Evolutionary conservation across 2,888 invertebrate genomes (phyloP).

Genomic region (Eudemis profundana): DNA sequence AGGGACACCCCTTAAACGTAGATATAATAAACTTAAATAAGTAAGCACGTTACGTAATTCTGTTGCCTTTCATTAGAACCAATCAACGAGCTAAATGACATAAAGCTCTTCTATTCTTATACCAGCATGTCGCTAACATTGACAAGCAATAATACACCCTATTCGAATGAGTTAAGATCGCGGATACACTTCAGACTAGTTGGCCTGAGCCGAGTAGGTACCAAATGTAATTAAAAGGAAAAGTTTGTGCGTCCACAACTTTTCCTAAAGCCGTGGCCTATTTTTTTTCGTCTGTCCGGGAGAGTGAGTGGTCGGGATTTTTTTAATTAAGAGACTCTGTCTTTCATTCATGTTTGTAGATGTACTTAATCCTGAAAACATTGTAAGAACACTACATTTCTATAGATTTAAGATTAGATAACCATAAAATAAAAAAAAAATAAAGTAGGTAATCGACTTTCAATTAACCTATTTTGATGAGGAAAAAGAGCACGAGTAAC

Average conservation of each 20-base stretch:
- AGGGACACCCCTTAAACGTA: too few species aligned
- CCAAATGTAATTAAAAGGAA: slow-evolving; percentile 21
- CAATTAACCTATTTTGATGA: too few species aligned
- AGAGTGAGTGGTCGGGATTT: background rate
- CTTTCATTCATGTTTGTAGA: background rate
- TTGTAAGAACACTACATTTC: too few species aligned
- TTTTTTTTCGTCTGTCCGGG: slow-evolving; percentile 1
- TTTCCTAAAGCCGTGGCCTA: slow-evolving; percentile 19
- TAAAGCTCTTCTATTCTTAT: too few species aligned
- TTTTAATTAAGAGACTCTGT: background rate
- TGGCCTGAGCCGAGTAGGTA: background rate
- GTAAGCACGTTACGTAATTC: background rate
- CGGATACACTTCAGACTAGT: background rate
- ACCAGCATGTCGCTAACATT: too few species aligned
- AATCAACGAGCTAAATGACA: slow-evolving; percentile 17
- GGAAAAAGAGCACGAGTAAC: too few species aligned
- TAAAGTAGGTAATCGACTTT: too few species aligned
- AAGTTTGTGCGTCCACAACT: slow-evolving; percentile 22
- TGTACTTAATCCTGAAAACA: too few species aligned
- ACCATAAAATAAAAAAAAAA: too few species aligned
- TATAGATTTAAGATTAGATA: too few species aligned
- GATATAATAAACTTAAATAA: slow-evolving; percentile 5
- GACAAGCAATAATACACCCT: slow-evolving; percentile 10
- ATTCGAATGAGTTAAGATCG: background rate
- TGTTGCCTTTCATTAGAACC: slow-evolving; percentile 13